Evolutionary conservation across 2,797 vertebrate genomes (phyloP).

Genomic region (Saxicola maurus): DNA sequence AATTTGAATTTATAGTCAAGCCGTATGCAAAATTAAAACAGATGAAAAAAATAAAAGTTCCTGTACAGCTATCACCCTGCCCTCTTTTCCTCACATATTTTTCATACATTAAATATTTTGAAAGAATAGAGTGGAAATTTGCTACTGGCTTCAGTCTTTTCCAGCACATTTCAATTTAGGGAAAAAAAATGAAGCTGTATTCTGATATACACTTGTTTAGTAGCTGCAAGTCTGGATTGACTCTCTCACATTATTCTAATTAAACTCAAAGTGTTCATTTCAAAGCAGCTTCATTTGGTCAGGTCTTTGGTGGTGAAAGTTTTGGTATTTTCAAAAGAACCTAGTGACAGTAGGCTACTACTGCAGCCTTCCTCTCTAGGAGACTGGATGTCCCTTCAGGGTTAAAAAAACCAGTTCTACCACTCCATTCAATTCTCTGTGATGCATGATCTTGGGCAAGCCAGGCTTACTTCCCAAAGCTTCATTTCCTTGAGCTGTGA

Average conservation of each 20-base stretch:
- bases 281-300: not conserved
- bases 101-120: slow-evolving; percentile 1
- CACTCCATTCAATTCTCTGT: not conserved
- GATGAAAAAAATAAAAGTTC: not conserved
- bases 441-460: not conserved
- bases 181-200: not conserved
- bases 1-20: not conserved
- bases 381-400: not conserved
- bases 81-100: not conserved
- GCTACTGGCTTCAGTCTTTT: slow-evolving; percentile 11
- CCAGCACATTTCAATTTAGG: not conserved
- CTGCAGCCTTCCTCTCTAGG: not conserved
- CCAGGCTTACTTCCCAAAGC: not conserved
- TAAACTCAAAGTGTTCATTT: not conserved
- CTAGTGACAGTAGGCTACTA: not conserved
- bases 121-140: not conserved
- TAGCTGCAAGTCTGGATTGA: not conserved
- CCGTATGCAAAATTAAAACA: not conserved
- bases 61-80: not conserved
- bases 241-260: not conserved
- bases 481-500: not conserved
- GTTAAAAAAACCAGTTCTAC: not conserved
- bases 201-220: not conserved
- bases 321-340: not conserved
- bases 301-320: not conserved